phyloP scores from a whole-genome alignment of 2,797 vertebrate genomes.

The Siniperca undulata region DNA sequence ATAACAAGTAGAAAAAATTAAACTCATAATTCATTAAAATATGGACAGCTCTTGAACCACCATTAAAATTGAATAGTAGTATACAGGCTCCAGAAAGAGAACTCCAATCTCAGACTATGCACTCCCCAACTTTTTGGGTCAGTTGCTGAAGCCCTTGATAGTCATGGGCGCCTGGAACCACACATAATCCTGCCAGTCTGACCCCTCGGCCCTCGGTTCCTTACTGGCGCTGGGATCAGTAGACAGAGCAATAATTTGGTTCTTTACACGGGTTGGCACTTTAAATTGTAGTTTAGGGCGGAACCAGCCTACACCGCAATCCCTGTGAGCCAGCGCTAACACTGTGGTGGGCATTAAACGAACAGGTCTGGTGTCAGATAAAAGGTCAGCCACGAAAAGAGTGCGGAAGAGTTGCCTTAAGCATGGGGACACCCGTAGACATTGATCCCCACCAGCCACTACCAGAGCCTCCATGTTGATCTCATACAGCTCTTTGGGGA shows the following conservation, averaged over 20 bases:
- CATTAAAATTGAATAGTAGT: slow-evolving; percentile 44
- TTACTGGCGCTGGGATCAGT: slow-evolving; percentile 72
- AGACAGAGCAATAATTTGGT: slow-evolving; percentile 87
- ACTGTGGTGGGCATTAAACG: slow-evolving; percentile 88
- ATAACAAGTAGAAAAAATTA: slow-evolving; percentile 16
- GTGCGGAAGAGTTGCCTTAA: slow-evolving; percentile 92
- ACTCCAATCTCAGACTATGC: neutral
- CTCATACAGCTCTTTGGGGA: slow-evolving; percentile 94
- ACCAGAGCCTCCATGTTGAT: slow-evolving; percentile 91
- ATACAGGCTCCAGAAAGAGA: neutral
- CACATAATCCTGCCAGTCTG: slow-evolving; percentile 89
- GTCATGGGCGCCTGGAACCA: slow-evolving; percentile 96
- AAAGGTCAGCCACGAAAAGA: slow-evolving; percentile 92
- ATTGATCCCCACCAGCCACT: slow-evolving; percentile 78
- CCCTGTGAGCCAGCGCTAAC: slow-evolving; percentile 91
- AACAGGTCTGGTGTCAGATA: slow-evolving; percentile 90
- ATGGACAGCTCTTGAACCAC: slow-evolving; percentile 40
- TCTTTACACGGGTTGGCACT: slow-evolving; percentile 89
- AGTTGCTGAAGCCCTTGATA: slow-evolving; percentile 89
- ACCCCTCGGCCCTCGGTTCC: slow-evolving; percentile 21
- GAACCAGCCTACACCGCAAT: slow-evolving; percentile 94
- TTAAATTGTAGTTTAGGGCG: slow-evolving; percentile 93
- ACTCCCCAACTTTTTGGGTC: slow-evolving; percentile 22
- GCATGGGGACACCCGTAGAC: slow-evolving; percentile 87
- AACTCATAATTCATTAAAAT: slow-evolving; percentile 55